phyloP scores from a whole-genome alignment of 1,140 invertebrate genomes.

The Bilobella aurantiaca region DNA sequence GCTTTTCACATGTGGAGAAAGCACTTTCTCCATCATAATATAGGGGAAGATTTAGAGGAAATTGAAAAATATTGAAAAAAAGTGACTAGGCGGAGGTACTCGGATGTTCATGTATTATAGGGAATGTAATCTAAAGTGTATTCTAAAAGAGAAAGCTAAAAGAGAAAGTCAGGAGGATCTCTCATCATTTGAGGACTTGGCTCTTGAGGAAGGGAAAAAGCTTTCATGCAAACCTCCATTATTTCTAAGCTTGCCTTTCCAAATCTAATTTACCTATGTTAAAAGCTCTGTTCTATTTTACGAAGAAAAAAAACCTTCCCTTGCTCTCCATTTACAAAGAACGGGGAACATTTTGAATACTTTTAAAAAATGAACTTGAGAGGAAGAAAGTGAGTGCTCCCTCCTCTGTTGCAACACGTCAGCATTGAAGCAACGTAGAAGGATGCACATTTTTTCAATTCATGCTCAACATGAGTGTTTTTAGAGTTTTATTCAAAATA shows the following conservation, averaged over 20 bases:
- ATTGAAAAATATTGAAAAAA: constrained; percentile 27
- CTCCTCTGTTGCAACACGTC: background rate
- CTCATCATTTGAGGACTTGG: constrained; percentile 30
- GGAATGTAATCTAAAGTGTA: constrained; percentile 9
- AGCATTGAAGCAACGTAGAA: too few relatives aligned
- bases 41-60: constrained; percentile 15
- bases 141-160: background rate
- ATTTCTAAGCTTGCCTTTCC: constrained; percentile 36
- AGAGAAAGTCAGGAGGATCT: background rate
- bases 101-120: background rate
- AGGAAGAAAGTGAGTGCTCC: background rate
- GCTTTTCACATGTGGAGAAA: constrained; percentile 9
- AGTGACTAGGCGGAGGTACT: too few relatives aligned
- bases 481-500: too few relatives aligned
- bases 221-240: constrained; percentile 38
- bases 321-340: constrained; percentile 9
- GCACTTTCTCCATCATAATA: constrained; percentile 6
- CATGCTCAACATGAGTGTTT: too few relatives aligned
- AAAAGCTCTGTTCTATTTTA: constrained; percentile 37
- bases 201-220: constrained; percentile 32
- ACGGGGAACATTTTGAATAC: background rate
- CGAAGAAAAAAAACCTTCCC: constrained; percentile 7
- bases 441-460: too few relatives aligned
- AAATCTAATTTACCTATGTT: constrained; percentile 39
- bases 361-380: background rate